phyloP scores from a whole-genome alignment of 2,888 invertebrate species.

The Stenodema calcarata region DNA sequence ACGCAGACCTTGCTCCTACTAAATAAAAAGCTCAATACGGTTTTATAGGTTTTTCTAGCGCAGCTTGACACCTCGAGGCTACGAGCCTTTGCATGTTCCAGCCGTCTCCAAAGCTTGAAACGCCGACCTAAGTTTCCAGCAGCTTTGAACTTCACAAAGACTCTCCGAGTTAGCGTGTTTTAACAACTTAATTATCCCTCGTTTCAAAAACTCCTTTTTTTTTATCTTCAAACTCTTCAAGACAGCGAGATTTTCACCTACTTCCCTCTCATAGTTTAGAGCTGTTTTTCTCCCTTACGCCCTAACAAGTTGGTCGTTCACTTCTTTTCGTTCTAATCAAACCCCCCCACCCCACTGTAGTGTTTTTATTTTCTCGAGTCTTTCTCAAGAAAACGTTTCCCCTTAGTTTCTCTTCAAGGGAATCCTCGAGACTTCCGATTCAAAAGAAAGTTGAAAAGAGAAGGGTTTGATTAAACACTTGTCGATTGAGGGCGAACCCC shows the following conservation, averaged over 20 bases:
- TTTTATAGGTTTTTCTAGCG: no score
- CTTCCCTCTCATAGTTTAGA: background rate
- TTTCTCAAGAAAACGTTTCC: background rate
- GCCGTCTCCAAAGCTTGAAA: background rate
- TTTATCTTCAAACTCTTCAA: background rate
- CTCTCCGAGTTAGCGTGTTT: slow-evolving; percentile 1
- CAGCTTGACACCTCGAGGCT: background rate
- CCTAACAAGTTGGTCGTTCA: background rate
- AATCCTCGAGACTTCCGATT: background rate
- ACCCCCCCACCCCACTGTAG: background rate
- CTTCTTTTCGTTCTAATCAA: background rate
- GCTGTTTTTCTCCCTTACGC: background rate
- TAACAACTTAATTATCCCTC: slow-evolving; percentile 20
- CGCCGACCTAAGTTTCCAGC: background rate
- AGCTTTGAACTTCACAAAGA: background rate
- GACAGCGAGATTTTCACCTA: background rate
- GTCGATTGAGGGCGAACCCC: background rate
- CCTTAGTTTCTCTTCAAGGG: background rate
- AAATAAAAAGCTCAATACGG: no score
- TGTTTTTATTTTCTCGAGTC: background rate
- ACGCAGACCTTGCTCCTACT: no score
- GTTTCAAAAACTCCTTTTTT: background rate
- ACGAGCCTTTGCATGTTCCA: background rate
- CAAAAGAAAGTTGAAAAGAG: background rate
- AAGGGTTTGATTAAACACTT: background rate